phyloP scores from a whole-genome alignment of 2,888 invertebrate genomes.

The Masnerella sp. region DNA sequence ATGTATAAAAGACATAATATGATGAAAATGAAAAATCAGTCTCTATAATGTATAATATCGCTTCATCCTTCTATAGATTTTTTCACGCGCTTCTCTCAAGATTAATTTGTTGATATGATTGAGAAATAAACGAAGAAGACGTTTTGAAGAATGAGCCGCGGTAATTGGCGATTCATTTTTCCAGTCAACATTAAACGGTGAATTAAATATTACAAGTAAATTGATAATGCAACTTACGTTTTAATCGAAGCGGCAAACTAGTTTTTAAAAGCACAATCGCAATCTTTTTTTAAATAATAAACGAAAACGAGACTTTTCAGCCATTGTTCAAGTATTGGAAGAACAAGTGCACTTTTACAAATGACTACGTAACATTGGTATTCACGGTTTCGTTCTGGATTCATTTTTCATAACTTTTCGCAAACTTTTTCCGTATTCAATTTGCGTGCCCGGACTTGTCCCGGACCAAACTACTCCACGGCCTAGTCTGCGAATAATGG shows the following conservation, averaged over 20 bases:
- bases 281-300: slow-evolving; percentile 38
- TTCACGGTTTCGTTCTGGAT: slow-evolving; percentile 65
- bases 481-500: slow-evolving; percentile 44
- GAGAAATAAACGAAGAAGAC: too few relatives aligned
- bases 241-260: slow-evolving; percentile 4
- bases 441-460: slow-evolving; percentile 64
- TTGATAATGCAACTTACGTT: neutral
- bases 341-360: slow-evolving; percentile 62
- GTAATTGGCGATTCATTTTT: too few relatives aligned
- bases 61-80: too few relatives aligned
- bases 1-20: slow-evolving; percentile 8
- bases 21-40: neutral
- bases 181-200: too few relatives aligned
- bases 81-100: too few relatives aligned
- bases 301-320: slow-evolving; percentile 30
- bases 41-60: neutral
- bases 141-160: too few relatives aligned
- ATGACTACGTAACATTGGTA: slow-evolving; percentile 65
- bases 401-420: slow-evolving; percentile 67
- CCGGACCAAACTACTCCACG: slow-evolving; percentile 27
- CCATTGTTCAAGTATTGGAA: slow-evolving; percentile 31
- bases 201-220: too few relatives aligned
- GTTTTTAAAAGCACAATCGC: slow-evolving; percentile 10
- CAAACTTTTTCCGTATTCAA: slow-evolving; percentile 69
- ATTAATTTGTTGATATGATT: too few relatives aligned